Conservation (phyloP, 2,797 vertebrate species). For the Australoheros facetus region DNA sequence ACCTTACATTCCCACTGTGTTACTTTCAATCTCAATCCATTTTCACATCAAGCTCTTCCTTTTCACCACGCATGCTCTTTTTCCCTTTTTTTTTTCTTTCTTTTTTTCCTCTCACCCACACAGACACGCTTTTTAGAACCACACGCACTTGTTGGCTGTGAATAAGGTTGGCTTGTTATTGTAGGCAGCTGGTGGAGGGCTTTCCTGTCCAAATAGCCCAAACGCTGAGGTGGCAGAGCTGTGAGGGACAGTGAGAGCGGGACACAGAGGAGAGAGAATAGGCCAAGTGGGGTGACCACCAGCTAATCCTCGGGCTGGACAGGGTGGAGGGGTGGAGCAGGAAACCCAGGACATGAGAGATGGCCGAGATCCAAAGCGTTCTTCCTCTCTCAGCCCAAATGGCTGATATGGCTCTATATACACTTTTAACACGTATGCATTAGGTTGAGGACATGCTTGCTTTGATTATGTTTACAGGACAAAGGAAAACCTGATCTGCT, state of each 20-base stretch:
- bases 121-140: conserved; percentile 18
- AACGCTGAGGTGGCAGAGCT: conserved; percentile 83
- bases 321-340: conserved; percentile 37
- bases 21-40: conserved; percentile 37
- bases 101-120: not conserved
- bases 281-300: conserved; percentile 63
- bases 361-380: conserved; percentile 46
- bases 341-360: conserved; percentile 62
- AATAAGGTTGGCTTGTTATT: conserved; percentile 75
- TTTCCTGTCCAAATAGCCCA: conserved; percentile 84
- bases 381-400: conserved; percentile 43
- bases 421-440: conserved; percentile 15
- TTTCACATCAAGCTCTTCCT: conserved; percentile 22
- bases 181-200: conserved; percentile 76
- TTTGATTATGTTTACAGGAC: conserved; percentile 10
- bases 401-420: conserved; percentile 5
- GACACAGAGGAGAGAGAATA: conserved; percentile 52
- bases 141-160: conserved; percentile 49
- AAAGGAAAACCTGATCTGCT: conserved; percentile 13
- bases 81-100: no score
- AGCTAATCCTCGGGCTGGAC: conserved; percentile 57
- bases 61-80: not conserved
- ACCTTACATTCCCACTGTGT: conserved; percentile 8
- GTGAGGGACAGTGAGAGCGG: conserved; percentile 43
- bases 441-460: conserved; percentile 4